A percentile compares a stretch with the other conserved stretches of the same genome.
Evolutionary conservation across 2,797 vertebrate genomes (phyloP).

Genomic region (Vireo griseus): DNA sequence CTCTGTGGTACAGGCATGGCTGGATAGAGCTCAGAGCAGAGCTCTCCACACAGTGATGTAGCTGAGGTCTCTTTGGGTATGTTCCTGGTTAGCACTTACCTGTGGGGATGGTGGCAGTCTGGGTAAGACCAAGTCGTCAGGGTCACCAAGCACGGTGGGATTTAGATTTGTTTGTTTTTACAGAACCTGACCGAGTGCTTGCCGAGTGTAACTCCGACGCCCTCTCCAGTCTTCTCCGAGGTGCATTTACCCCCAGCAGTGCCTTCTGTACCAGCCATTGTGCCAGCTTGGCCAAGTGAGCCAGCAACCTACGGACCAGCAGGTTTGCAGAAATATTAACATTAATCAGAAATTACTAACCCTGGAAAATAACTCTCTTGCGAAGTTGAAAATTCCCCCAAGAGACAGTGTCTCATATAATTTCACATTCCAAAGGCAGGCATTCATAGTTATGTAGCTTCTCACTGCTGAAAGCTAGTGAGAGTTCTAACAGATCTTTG

Average conservation of each 20-base stretch:
- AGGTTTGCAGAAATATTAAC: constrained; percentile 64
- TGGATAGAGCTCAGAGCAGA: neutral
- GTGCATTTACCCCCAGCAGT: constrained; percentile 77
- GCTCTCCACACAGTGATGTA: neutral
- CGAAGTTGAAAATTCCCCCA: neutral
- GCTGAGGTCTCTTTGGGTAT: neutral
- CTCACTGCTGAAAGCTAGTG: neutral
- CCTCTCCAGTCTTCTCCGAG: constrained; percentile 74
- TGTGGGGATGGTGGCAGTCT: neutral
- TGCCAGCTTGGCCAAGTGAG: constrained; percentile 76
- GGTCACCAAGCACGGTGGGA: neutral
- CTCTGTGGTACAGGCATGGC: neutral
- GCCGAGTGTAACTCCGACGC: constrained; percentile 56
- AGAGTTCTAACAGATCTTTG: neutral
- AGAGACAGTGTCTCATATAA: neutral
- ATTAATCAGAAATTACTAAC: neutral
- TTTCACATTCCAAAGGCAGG: neutral
- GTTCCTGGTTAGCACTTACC: neutral
- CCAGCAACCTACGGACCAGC: constrained; percentile 75
- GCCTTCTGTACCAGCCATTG: constrained; percentile 79
- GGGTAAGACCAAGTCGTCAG: neutral
- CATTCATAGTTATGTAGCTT: neutral
- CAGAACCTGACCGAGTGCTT: constrained; percentile 69
- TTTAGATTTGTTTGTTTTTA: neutral
- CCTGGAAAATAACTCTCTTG: neutral